Evolutionary conservation across 2,888 invertebrate species (phyloP).

Genomic region (Glaucopsyche alexis): DNA sequence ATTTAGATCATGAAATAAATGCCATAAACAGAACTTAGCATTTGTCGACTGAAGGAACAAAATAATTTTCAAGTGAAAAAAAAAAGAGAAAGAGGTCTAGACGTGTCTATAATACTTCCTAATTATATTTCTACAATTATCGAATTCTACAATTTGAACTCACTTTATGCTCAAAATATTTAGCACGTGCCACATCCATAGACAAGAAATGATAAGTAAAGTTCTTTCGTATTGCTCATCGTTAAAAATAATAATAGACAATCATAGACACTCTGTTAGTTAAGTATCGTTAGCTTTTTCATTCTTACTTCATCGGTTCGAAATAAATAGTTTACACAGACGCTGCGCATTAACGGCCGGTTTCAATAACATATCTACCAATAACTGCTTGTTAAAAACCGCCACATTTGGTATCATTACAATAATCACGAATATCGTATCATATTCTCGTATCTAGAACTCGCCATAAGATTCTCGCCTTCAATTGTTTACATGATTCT

Average conservation of each 20-base stretch:
- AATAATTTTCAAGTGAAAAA: background rate
- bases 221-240: background rate
- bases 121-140: background rate
- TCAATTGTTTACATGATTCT: no score
- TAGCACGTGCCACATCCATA: background rate
- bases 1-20: slow-evolving; percentile 31
- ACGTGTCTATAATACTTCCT: background rate
- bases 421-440: no score
- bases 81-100: background rate
- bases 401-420: no score
- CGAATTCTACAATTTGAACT: background rate
- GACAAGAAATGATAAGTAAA: background rate
- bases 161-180: background rate
- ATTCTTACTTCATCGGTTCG: background rate
- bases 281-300: background rate
- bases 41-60: background rate
- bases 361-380: no score
- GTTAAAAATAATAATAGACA: background rate
- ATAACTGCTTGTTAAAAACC: no score
- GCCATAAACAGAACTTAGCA: background rate
- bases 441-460: no score
- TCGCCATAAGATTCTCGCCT: no score
- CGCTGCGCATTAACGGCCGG: no score
- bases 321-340: background rate
- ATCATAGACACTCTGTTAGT: background rate